A percentile compares a stretch with the other conserved stretches of the same genome.
These are phyloP conservation scores for Microctonus hyperodae DNA, from an alignment of 2,888 invertebrate species.

Conservation along the genomic window DNA sequence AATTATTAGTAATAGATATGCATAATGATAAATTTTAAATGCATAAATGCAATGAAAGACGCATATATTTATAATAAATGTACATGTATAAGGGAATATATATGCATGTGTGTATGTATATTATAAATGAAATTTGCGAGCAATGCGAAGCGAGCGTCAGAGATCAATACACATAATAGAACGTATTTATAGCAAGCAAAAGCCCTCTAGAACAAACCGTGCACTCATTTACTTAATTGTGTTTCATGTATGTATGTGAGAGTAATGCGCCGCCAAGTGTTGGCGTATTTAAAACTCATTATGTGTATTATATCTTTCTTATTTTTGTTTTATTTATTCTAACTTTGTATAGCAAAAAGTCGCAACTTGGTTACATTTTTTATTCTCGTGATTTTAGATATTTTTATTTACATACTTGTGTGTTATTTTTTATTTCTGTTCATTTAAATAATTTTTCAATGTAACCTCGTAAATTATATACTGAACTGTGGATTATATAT, in stretches of 20 bases:
- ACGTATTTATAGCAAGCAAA: slow-evolving; percentile 59
- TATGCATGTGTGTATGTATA: slow-evolving; percentile 44
- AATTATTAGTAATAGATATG: background rate
- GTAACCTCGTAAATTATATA: too few relatives aligned
- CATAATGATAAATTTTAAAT: background rate
- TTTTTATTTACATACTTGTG: too few relatives aligned
- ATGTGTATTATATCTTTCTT: background rate
- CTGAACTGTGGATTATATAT: too few relatives aligned
- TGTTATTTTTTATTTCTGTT: too few relatives aligned
- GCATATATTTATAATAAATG: background rate
- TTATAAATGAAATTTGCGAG: slow-evolving; percentile 44
- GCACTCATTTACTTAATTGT: slow-evolving; percentile 63
- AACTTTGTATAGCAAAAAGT: too few relatives aligned
- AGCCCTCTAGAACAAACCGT: slow-evolving; percentile 52
- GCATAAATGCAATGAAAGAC: background rate
- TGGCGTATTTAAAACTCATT: slow-evolving; percentile 7
- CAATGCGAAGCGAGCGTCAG: slow-evolving; percentile 58
- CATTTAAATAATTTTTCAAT: too few relatives aligned
- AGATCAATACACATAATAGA: slow-evolving; percentile 64
- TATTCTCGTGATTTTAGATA: too few relatives aligned
- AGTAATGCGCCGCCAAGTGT: slow-evolving; percentile 21
- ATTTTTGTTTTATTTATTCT: too few relatives aligned
- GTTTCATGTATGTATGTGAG: slow-evolving; percentile 56
- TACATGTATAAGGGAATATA: background rate
- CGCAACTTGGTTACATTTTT: too few relatives aligned